A percentile compares a stretch with the other conserved stretches of the same genome.
Conservation (phyloP, 2,797 vertebrate genomes). For the Leuciscus waleckii region DNA sequence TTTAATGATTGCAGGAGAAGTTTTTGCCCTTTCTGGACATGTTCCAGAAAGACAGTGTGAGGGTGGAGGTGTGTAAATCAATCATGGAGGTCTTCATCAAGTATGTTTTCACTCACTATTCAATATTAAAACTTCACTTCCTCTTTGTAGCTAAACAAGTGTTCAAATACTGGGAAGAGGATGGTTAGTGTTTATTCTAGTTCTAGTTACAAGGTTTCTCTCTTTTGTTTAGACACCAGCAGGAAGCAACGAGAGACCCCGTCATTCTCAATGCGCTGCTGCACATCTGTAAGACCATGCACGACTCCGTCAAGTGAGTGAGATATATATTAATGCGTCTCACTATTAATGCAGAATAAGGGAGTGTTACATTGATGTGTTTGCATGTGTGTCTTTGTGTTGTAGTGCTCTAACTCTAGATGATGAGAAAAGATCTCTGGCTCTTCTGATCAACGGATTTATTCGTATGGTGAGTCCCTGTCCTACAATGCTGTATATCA, state of each 20-base stretch:
- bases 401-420: constrained; percentile 92
- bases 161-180: background rate
- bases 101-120: constrained; percentile 73
- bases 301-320: constrained; percentile 97
- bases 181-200: background rate
- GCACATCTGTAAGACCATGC: constrained; percentile 97
- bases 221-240: constrained; percentile 83
- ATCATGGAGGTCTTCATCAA: constrained; percentile 98
- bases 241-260: constrained; percentile 91
- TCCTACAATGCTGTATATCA: background rate
- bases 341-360: background rate
- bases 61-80: constrained; percentile 94
- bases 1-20: constrained; percentile 84
- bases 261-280: constrained; percentile 96
- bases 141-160: background rate
- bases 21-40: constrained; percentile 97
- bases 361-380: background rate
- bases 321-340: background rate
- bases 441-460: constrained; percentile 92
- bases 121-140: background rate
- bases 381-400: constrained; percentile 39
- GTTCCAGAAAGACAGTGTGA: constrained; percentile 97
- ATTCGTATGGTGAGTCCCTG: constrained; percentile 89
- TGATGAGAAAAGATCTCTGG: constrained; percentile 90
- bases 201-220: background rate